Evolutionary conservation across 2,888 invertebrate genomes (phyloP).

Genomic region (Molorchus minor): DNA sequence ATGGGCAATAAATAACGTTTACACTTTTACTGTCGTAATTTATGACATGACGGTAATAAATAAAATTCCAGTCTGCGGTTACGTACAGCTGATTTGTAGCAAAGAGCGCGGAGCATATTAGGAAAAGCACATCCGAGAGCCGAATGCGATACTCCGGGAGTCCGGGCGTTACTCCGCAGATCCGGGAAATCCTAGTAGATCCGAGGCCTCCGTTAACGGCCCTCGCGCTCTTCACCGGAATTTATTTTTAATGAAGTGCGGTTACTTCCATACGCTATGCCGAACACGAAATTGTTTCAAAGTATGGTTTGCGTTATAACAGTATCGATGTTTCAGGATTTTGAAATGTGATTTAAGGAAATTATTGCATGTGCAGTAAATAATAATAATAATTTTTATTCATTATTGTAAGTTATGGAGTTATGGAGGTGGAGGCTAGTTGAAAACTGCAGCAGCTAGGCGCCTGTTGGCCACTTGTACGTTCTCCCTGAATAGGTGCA

Average conservation of each 20-base stretch:
- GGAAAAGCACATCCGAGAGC: constrained; percentile 29
- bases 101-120: constrained; percentile 29
- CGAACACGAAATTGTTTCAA: constrained; percentile 22
- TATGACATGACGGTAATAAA: constrained; percentile 20
- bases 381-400: too few species aligned
- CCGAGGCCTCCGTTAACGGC: constrained; percentile 61
- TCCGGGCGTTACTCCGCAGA: constrained; percentile 49
- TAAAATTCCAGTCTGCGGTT: constrained; percentile 24
- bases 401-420: too few species aligned
- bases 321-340: too few species aligned
- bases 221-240: constrained; percentile 58
- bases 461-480: too few species aligned
- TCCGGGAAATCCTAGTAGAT: constrained; percentile 63
- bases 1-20: constrained; percentile 25
- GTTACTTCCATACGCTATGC: constrained; percentile 36
- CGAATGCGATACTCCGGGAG: constrained; percentile 25
- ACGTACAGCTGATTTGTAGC: constrained; percentile 32
- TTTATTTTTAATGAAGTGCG: constrained; percentile 68
- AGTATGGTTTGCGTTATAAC: constrained; percentile 12
- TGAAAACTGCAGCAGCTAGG: too few species aligned
- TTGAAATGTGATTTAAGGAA: too few species aligned
- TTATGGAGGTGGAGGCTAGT: too few species aligned
- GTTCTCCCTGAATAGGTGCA: too few species aligned
- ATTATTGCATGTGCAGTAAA: too few species aligned
- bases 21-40: constrained; percentile 24